Evolutionary conservation across 2,888 invertebrate species (phyloP).

Genomic region (Oligia strigilis): DNA sequence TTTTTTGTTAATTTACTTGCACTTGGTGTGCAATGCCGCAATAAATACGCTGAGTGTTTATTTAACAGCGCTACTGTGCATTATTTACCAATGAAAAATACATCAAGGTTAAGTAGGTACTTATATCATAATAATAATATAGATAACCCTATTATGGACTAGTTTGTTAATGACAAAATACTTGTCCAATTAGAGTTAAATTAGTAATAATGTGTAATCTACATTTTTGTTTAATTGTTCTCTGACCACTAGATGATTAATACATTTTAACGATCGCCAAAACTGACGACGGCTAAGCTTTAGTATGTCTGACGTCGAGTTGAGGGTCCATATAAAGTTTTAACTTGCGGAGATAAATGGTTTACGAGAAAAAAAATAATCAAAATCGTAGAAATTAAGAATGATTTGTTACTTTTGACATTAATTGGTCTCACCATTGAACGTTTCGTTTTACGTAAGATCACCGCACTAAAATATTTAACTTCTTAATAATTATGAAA

Average conservation of each 20-base stretch:
- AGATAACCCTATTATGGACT: neutral
- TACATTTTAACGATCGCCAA: no score
- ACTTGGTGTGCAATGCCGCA: neutral
- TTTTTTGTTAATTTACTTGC: neutral
- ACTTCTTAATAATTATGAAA: no score
- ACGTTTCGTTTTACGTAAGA: no score
- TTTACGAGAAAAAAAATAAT: no score
- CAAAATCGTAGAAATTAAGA: no score
- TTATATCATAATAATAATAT: neutral
- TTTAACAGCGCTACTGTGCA: neutral
- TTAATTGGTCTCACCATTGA: no score
- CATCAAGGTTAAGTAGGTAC: neutral
- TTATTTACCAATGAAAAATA: neutral
- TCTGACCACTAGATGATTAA: constrained; percentile 5
- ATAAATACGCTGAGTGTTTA: neutral
- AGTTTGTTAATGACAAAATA: constrained; percentile 4
- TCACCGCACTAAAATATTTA: no score
- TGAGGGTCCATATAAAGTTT: no score
- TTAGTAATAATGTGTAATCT: neutral
- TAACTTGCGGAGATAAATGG: no score
- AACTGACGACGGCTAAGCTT: no score
- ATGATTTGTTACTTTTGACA: no score
- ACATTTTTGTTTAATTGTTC: constrained; percentile 17
- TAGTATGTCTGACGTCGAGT: no score
- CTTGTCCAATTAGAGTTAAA: neutral